Base-by-base conservation (phyloP, 2,888 invertebrate genomes). In the Baccha elongata region DNA sequence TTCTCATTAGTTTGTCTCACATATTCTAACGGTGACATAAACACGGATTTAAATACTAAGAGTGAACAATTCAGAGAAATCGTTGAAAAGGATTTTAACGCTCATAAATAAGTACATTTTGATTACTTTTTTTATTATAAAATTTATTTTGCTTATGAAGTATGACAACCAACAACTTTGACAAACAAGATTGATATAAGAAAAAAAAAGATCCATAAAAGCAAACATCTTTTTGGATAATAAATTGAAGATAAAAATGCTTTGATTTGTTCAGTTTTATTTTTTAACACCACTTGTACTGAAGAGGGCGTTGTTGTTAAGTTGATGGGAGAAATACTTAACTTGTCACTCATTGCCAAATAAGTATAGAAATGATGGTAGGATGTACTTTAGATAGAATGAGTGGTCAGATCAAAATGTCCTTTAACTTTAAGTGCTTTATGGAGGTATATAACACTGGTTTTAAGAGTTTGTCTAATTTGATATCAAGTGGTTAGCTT, bases 221-320 rank as follows among this genome's bases (percentile, higher is more conserved):
- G 17, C 29, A 60, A n/a, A 32, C 19, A 44, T 44, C 60, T 44
- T 44, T 44, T 3, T 3, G 29, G 44, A 44, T 60, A 60, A 60
- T 44, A 60, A 60, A 60, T 44, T 8, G 44, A 60, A 19, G 19
- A 60, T 60, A 44, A 60, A 32, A 60, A 29, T 44, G 13, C 44
- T 60, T 60, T 44, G 60, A 60, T 44, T 44, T 60, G 44, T 29
- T 42, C 44, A 44, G 29, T 60, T 60, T n/a, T 60, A 60, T 44
- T 60, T 29, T n/a, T 19, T 29, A 60, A 29, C 42, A 29, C 19
- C 17, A 29, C 7, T 8, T 26, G 26, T 0, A 10, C 32, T 32
- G 6, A 26, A 6, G 40, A 15, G 5, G 10, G 15, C 13, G n/a
- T n/a, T n/a, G n/a, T n/a, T n/a, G n/a, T n/a, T n/a, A n/a, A n/a